These are phyloP conservation scores for Drosophila demipolita DNA, from an alignment of 2,888 invertebrate genomes.

Conservation along the genomic window DNA sequence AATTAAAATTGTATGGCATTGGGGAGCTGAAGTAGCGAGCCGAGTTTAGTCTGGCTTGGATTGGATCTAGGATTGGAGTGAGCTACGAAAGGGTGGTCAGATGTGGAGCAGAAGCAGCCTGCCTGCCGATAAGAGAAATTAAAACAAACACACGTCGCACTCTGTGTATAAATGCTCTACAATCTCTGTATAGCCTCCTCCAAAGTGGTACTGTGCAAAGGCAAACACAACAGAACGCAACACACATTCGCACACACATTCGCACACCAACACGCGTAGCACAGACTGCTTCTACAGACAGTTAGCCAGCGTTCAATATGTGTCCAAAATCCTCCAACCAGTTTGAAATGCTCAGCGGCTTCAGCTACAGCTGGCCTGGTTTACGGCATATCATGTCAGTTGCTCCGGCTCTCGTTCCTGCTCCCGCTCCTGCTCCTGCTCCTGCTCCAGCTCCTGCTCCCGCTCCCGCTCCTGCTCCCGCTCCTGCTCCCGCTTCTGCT, in stretches of 20 bases:
- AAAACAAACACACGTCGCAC: conserved; percentile 69
- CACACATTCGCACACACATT: conserved; percentile 6
- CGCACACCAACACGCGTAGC: neutral
- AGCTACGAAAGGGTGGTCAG: conserved; percentile 1
- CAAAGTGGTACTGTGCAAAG: conserved; percentile 69
- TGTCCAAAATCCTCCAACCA: conserved; percentile 42
- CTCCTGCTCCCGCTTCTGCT: no score
- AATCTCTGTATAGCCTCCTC: conserved; percentile 77
- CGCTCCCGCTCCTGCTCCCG: no score
- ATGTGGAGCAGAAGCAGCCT: conserved; percentile 53
- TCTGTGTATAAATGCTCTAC: conserved; percentile 49
- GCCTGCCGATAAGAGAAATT: conserved; percentile 78
- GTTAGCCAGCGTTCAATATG: conserved; percentile 61
- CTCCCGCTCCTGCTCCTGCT: no score
- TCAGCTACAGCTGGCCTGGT: conserved; percentile 68
- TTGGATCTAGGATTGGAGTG: neutral
- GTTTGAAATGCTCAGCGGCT: conserved; percentile 20
- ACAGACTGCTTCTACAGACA: conserved; percentile 5
- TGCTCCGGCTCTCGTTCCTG: conserved; percentile 14
- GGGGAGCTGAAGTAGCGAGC: conserved; percentile 53
- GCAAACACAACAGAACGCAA: conserved; percentile 31
- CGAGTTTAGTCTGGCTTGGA: conserved; percentile 18
- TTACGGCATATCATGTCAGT: conserved; percentile 79
- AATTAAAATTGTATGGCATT: conserved; percentile 79
- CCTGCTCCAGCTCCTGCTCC: no score